Evolutionary conservation across 92 coral and sea anemone genomes (phyloP).

Genomic region (Parazoanthus darwini): DNA sequence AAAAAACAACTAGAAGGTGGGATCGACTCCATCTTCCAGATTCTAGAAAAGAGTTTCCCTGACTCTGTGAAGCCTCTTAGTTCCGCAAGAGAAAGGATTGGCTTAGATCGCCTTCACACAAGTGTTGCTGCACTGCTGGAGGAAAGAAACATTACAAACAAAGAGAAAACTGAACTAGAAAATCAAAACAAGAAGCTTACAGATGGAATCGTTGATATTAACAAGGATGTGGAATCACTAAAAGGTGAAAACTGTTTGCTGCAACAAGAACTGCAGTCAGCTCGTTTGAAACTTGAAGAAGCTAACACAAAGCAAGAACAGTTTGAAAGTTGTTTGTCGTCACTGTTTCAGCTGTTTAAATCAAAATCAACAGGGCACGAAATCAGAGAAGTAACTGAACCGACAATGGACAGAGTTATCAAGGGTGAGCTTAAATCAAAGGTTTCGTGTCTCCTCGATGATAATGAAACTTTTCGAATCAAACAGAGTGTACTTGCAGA

Average conservation of each 20-base stretch:
- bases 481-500: slow-evolving; percentile 46
- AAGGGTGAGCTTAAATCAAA: slow-evolving; percentile 11
- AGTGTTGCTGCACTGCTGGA: slow-evolving; percentile 6
- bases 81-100: background rate
- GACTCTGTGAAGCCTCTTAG: background rate
- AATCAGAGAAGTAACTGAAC: background rate
- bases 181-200: slow-evolving; percentile 10
- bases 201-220: background rate
- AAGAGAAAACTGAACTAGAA: background rate
- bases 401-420: background rate
- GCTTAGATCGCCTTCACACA: slow-evolving; percentile 12
- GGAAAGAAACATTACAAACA: slow-evolving; percentile 13
- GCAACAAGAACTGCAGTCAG: slow-evolving; percentile 6
- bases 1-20: slow-evolving; percentile 69
- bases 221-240: background rate
- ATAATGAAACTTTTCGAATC: slow-evolving; percentile 9
- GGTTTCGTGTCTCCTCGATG: slow-evolving; percentile 12
- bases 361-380: background rate
- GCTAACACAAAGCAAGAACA: background rate
- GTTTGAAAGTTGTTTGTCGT: background rate
- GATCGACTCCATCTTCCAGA: slow-evolving; percentile 72
- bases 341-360: slow-evolving; percentile 3
- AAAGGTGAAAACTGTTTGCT: slow-evolving; percentile 16
- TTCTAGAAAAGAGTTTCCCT: background rate
- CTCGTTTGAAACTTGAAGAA: slow-evolving; percentile 6